Percentiles rank a stretch among this genome's conserved stretches.
phyloP scores from a whole-genome alignment of 2,113 vertebrate genomes.

The Accipiter cooperii region DNA sequence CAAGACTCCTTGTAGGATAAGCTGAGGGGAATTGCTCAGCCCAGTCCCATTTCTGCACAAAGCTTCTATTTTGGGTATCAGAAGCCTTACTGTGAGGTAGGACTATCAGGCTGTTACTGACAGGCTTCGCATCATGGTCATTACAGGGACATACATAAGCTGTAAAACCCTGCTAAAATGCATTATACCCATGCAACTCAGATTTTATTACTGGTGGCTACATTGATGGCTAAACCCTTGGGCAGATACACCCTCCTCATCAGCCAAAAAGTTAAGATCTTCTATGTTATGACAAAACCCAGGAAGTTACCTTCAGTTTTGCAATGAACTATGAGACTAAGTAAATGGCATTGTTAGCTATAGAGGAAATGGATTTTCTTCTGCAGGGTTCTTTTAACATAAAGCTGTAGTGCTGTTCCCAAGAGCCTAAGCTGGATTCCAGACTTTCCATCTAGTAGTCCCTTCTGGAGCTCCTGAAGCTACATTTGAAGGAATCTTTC shows the following conservation, averaged over 20 bases:
- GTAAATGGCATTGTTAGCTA: neutral
- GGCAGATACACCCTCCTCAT: no score
- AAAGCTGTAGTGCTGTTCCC: neutral
- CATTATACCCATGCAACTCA: neutral
- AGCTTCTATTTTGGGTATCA: no score
- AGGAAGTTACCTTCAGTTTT: neutral
- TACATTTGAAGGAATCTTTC: neutral
- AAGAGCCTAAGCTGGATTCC: neutral
- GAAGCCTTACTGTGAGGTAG: neutral
- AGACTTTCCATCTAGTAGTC: neutral
- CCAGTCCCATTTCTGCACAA: neutral
- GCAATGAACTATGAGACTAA: neutral
- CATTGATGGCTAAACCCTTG: neutral
- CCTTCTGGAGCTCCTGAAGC: neutral
- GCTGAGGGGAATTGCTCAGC: no score
- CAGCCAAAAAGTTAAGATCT: neutral
- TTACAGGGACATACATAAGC: neutral
- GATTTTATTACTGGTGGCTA: neutral
- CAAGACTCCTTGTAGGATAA: neutral
- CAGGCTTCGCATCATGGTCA: neutral
- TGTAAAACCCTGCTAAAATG: neutral
- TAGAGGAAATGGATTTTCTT: neutral
- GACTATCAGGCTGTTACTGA: neutral
- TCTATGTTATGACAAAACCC: neutral
- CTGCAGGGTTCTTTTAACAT: no score